Evolutionary conservation across 1,140 invertebrate genomes (phyloP).

Genomic region (Venturia canescens): DNA sequence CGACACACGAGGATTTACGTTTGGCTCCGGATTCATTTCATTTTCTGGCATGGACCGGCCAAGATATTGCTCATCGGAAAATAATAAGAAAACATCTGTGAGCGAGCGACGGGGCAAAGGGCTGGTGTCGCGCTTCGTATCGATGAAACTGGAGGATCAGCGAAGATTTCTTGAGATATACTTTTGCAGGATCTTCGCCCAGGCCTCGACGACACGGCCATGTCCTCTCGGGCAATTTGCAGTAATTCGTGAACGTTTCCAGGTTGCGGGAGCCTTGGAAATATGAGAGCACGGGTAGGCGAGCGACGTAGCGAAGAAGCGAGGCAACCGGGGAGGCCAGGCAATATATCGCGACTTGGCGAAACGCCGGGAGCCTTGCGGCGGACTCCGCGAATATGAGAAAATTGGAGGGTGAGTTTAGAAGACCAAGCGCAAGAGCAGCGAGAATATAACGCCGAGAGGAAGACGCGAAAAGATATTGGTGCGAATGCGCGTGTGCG

Average conservation of each 20-base stretch:
- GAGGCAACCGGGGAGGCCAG: conserved; percentile 6
- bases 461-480: background rate
- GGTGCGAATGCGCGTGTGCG: conserved; percentile 1
- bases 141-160: conserved; percentile 26
- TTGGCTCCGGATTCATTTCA: background rate
- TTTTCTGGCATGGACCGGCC: conserved; percentile 6
- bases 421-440: conserved; percentile 14
- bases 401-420: background rate
- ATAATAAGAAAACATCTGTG: background rate
- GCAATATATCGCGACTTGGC: conserved; percentile 57
- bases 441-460: conserved; percentile 15
- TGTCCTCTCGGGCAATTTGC: conserved; percentile 50
- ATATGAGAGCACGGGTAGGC: background rate
- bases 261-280: conserved; percentile 1
- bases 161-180: conserved; percentile 17
- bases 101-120: background rate
- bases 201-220: background rate
- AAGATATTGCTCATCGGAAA: background rate
- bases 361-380: conserved; percentile 50
- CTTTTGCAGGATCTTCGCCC: background rate
- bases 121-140: background rate
- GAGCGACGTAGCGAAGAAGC: too few relatives aligned
- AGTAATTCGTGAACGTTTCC: conserved; percentile 52
- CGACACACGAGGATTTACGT: background rate
- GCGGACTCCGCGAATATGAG: conserved; percentile 9